Evolutionary conservation across 2,797 vertebrate species (phyloP), one percentile per base, ranked within the genome.

Genomic region (Petrocephalus schoutedeni): DNA sequence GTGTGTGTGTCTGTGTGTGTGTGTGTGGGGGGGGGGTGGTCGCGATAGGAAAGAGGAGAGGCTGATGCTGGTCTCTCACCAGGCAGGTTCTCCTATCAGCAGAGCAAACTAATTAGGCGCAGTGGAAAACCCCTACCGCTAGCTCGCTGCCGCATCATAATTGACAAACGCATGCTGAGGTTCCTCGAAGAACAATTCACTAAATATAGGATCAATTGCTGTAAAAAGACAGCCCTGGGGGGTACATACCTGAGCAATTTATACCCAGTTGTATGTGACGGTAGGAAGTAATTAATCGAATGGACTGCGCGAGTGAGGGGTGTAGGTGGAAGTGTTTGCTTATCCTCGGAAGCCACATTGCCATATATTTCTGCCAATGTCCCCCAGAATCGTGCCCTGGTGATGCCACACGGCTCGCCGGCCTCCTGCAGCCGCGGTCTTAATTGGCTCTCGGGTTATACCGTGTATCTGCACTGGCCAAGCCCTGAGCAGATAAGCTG

Each of bases 211-310:
- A 86, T 57, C 54, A 49, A 71, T 71, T 77, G 80, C 14, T 54
- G 36, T 85, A 67, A 88, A n/a, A 88, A 83, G 36, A 88, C 51
- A 14, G 28, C 85, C 7, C 56, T 9, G n/a, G 23, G 23, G 54
- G 64, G 14, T 9, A 49, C 10, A 88, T 92, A 89, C 90, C 91
- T 91, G 91, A 91, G 89, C 92, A 90, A 2, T 90, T 91, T 88
- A 89, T 88, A 8, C 85, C 89, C 91, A 90, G 90, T 91, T 86
- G 87, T 82, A 56, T 87, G 86, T 71, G 49, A 77, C 89, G 88
- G 91, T 91, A 90, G 90, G 90, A 82, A 92, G 90, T 92, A 93
- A 93, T 92, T 92, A 91, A 90, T 64, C 86, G 89, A 64, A 89
- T 87, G 91, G 89, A n/a, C 90, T 90, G 71, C 64, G 54, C 61